Evolutionary conservation across 2,888 invertebrate genomes (phyloP), one percentile per base, ranked within the genome.

Genomic region (Temnothorax rugatulus): DNA sequence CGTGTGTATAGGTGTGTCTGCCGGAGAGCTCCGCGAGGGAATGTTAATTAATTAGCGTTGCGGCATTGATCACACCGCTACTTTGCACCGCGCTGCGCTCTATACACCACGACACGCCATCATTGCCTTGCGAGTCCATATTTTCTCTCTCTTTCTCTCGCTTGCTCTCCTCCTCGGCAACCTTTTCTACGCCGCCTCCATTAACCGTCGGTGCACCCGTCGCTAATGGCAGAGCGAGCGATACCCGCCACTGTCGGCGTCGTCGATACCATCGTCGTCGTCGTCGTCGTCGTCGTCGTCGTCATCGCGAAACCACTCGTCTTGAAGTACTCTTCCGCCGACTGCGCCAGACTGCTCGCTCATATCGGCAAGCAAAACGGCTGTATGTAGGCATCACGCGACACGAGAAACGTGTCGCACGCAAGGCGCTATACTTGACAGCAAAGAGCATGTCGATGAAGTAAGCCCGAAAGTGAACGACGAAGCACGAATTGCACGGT

Each of bases 41-140:
- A 92, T 92, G 92, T 92, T 92, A 92, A 92, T 92, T 92, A 92
- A 92, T 92, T 92, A 92, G 91, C 90, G 91, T 90, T 88, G 92
- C 90, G 90, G 92, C 92, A 92, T 92, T 92, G 92, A 92, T 92
- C 91, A 92, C 88, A 88, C 87, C 86, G 90, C 87, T 90, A 90
- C 90, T 90, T 90, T 86, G 87, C 90, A 84, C 79, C 84, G 84
- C 82, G 85, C 82, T 84, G 87, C 85, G 74, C 83, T 84, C 88
- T 85, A 86, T 75, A 76, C 75, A 76, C 82, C 84, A 29, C 29
- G 64, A 85, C 89, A 47, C 69, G 25, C 76, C 63, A 63, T 75
- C 76, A 66, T 69, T 47, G 44, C 69, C 41, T 71, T 71, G 41
- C 21, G 34, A 79, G 57, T 47, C 21, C 44, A 47, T 21, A 34